These are phyloP conservation scores for Atrichornis clamosus DNA, from an alignment of 2,113 vertebrate genomes.

Conservation along the genomic window DNA sequence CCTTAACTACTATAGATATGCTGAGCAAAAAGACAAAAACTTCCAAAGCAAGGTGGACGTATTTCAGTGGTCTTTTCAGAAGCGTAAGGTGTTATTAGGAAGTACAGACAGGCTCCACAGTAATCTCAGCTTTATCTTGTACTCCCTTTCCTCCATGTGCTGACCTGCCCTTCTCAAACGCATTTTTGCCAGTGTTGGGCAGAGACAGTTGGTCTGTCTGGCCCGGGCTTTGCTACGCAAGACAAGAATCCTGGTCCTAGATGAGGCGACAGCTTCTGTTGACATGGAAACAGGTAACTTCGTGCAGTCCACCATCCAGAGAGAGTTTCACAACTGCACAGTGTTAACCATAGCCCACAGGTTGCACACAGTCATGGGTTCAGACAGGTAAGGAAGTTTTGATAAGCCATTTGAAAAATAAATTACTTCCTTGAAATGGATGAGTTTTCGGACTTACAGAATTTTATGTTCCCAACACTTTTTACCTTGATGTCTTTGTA, in stretches of 20 bases:
- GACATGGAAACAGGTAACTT: constrained; percentile 61
- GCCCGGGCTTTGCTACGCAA: constrained; percentile 61
- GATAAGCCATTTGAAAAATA: background rate
- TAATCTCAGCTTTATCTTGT: background rate
- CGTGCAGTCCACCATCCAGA: constrained; percentile 61
- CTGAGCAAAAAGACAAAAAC: background rate
- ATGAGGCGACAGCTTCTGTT: constrained; percentile 64
- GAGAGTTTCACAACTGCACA: constrained; percentile 64
- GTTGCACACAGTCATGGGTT: constrained; percentile 59
- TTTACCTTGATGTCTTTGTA: background rate
- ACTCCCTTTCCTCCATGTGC: background rate
- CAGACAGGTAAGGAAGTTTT: constrained; percentile 55
- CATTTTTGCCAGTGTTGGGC: constrained; percentile 53
- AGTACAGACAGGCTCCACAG: background rate
- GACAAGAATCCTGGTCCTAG: constrained; percentile 68
- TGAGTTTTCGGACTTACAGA: background rate
- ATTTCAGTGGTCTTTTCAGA: background rate
- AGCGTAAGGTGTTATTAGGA: background rate
- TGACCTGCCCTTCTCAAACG: background rate
- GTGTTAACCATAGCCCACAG: constrained; percentile 64
- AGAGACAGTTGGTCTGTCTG: constrained; percentile 70
- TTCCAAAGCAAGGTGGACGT: background rate
- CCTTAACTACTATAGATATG: background rate
- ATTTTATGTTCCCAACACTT: background rate
- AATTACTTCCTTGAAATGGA: background rate